phyloP scores from a whole-genome alignment of 64 coral and sea anemone species.

The Montipora sp. region DNA sequence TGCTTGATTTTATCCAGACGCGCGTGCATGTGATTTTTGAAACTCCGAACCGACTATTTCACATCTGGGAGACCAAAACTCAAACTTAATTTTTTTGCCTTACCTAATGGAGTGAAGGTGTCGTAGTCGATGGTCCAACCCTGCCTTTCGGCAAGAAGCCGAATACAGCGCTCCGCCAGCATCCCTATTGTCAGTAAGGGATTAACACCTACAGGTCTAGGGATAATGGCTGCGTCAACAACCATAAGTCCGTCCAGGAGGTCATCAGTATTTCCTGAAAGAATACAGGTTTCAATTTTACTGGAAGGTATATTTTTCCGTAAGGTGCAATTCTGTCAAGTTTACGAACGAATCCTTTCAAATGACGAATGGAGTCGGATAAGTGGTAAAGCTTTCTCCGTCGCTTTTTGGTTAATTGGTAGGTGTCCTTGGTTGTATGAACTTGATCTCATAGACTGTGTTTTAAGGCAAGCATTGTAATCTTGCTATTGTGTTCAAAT shows the following conservation, averaged over 20 bases:
- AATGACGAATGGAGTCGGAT: no score
- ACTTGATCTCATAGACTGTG: no score
- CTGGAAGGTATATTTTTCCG: no score
- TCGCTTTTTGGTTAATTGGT: no score
- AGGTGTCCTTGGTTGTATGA: no score
- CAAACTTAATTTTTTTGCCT: neutral
- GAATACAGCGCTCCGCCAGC: slow-evolving; percentile 35
- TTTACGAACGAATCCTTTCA: no score
- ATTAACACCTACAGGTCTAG: slow-evolving; percentile 25
- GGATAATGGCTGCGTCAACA: slow-evolving; percentile 28
- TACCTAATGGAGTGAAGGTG: slow-evolving; percentile 38
- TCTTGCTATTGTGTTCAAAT: no score
- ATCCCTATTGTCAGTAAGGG: slow-evolving; percentile 5
- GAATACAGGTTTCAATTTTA: neutral
- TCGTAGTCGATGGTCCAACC: slow-evolving; percentile 57
- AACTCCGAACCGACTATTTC: neutral
- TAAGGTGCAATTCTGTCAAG: no score
- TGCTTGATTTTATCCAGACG: no score
- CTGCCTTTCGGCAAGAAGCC: slow-evolving; percentile 20
- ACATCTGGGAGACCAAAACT: neutral
- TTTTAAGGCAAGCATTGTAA: no score
- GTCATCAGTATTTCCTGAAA: neutral
- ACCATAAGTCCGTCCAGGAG: slow-evolving; percentile 9
- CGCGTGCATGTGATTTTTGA: no score
- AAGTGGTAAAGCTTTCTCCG: no score